Base-by-base conservation (phyloP, 2,113 vertebrate species). In the Maccullochella peelii region DNA sequence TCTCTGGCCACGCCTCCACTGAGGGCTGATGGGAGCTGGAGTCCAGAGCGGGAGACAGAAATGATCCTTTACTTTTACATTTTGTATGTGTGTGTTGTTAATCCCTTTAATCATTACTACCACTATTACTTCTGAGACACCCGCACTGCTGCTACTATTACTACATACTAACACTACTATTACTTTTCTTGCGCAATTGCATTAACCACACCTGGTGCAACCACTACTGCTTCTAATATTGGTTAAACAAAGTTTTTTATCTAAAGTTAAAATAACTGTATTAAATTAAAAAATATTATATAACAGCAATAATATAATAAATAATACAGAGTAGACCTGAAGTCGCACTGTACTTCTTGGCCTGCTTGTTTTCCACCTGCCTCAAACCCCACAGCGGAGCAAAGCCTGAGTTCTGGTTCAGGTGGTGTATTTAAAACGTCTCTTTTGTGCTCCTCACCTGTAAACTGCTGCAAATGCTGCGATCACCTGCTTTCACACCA, bases 21-120 rank as follows among this genome's bases (percentile, higher is more conserved):
- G 96, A 94, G 80, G 97, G 95, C 62, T 96, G 96, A 11, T 96
- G 96, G 8, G 96, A 96, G 88, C 98, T 99, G 94, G 71, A 89
- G 85, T 8, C 59, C 94, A 94, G 65, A 93, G n/a, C 85, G 78
- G 81, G 74, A 88, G 15, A 87, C 58, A 81, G 6, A 82, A 7
- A 54, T 23, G 0, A 44, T 25, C 9, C 1, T 72, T 30, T 11
- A 83, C 20, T 10, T 54, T 40, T 0, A 4, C 1, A 40, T 12
- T 21, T 38, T 0, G 10, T 33, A 0, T 0, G 6, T 54, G 2
- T 25, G 23, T 20, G 9, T 30, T 33, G 5, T 9, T 47, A 1
- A 2, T 42, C 9, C 2, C 16, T 30, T 66, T 21, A 42, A 42
- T 42, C 15, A 49, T 10, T 52, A 15, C 23, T 25, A 36, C 12